phyloP scores from a whole-genome alignment of 1,140 invertebrate genomes.

The Calephelis virginiensis region DNA sequence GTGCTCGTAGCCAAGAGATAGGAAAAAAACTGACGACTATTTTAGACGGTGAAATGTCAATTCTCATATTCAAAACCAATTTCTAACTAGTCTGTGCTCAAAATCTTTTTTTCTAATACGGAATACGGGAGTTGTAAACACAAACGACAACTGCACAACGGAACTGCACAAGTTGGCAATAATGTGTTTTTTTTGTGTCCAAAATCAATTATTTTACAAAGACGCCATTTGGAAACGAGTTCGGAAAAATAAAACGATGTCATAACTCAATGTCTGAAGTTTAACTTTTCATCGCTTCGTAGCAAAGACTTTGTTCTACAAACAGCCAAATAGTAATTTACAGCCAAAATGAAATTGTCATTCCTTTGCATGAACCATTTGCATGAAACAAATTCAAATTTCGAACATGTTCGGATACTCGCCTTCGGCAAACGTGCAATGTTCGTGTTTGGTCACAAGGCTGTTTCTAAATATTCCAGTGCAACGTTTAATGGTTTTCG shows the following conservation, averaged over 20 bases:
- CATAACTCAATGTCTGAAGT: not conserved
- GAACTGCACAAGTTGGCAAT: no score
- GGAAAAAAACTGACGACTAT: no score
- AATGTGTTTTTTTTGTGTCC: no score
- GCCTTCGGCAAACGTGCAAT: not conserved
- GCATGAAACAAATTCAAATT: constrained; percentile 9
- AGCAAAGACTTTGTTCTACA: not conserved
- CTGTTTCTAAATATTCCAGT: constrained; percentile 8
- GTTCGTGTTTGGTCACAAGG: constrained; percentile 2
- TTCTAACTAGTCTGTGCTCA: no score
- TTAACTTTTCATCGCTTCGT: not conserved
- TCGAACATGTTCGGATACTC: constrained; percentile 11
- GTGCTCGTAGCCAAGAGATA: no score
- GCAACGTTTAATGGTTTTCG: constrained; percentile 3
- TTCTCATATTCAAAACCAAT: no score
- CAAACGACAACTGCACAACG: no score
- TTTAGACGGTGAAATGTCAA: no score
- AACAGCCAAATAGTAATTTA: constrained; percentile 10
- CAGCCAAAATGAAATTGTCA: constrained; percentile 4
- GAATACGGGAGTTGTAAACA: no score
- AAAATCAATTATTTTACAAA: not conserved
- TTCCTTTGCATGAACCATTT: constrained; percentile 9
- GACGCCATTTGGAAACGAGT: not conserved
- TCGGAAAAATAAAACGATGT: not conserved
- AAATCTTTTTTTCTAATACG: no score